Evolutionary conservation across 1,140 invertebrate genomes (phyloP).

Genomic region (Carposina sasakii): DNA sequence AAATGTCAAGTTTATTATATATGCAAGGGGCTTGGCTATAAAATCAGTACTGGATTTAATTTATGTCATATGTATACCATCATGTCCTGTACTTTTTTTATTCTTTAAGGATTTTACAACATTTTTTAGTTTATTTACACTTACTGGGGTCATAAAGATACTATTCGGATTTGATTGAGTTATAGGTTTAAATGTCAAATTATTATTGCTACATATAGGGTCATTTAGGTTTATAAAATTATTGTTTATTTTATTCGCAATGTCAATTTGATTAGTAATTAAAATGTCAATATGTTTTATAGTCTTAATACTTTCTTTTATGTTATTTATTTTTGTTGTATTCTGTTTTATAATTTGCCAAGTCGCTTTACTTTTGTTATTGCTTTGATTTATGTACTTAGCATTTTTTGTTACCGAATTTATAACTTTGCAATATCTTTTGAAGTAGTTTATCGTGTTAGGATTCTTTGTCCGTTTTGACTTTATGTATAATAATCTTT

Average conservation of each 20-base stretch:
- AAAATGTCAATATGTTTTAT: not conserved
- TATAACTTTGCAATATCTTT: constrained; percentile 5
- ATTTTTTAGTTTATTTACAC: not conserved
- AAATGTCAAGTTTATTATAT: not conserved
- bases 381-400: constrained; percentile 1
- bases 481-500: constrained; percentile 1
- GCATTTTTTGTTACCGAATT: not conserved
- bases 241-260: not conserved
- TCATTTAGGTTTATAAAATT: not conserved
- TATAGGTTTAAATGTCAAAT: not conserved
- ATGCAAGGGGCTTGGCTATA: not conserved
- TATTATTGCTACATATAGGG: no score
- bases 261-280: not conserved
- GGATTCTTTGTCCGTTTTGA: not conserved
- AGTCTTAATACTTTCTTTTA: constrained; percentile 2
- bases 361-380: constrained; percentile 2
- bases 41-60: not conserved
- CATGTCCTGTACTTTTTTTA: not conserved
- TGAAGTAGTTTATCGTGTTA: not conserved
- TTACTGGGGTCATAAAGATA: constrained; percentile 2
- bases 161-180: not conserved
- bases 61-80: not conserved
- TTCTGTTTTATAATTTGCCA: constrained; percentile 8
- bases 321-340: not conserved
- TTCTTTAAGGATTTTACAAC: not conserved